These are phyloP conservation scores for Atractosteus spatula DNA, from an alignment of 2,113 vertebrate species.

Conservation along the genomic window DNA sequence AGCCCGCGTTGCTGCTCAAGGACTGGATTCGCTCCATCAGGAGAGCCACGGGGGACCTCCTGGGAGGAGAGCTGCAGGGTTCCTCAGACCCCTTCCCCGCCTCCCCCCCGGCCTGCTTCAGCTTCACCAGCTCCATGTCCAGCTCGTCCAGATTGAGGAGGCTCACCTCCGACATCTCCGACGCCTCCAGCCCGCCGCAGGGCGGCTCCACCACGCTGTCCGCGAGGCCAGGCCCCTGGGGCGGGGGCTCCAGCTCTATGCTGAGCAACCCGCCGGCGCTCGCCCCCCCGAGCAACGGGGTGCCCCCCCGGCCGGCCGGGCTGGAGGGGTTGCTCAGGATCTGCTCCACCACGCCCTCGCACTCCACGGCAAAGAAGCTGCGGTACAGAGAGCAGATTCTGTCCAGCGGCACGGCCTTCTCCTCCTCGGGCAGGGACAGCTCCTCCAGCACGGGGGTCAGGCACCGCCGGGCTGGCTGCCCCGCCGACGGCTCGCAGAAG, in stretches of 20 bases:
- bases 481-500: not conserved
- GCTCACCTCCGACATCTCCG: not conserved
- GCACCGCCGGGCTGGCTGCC: not conserved
- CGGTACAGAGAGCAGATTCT: conserved; percentile 13
- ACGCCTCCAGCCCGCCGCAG: not conserved
- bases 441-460: not conserved
- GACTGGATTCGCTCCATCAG: too few relatives aligned
- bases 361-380: conserved; percentile 24
- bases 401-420: not conserved
- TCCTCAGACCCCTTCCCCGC: not conserved
- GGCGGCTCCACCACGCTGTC: not conserved
- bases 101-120: not conserved
- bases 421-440: not conserved
- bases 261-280: conserved; percentile 10
- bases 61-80: not conserved
- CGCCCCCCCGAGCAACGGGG: not conserved
- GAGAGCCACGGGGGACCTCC: not conserved
- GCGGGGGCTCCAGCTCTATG: conserved; percentile 25
- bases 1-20: not conserved
- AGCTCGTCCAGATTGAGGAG: conserved; percentile 13
- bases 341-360: conserved; percentile 14
- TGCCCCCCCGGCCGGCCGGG: not conserved
- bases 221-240: not conserved
- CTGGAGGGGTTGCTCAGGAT: conserved; percentile 3
- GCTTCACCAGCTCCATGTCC: conserved; percentile 1